Base-by-base conservation (phyloP, 2,797 vertebrate genomes). In the Hemibagrus guttatus region DNA sequence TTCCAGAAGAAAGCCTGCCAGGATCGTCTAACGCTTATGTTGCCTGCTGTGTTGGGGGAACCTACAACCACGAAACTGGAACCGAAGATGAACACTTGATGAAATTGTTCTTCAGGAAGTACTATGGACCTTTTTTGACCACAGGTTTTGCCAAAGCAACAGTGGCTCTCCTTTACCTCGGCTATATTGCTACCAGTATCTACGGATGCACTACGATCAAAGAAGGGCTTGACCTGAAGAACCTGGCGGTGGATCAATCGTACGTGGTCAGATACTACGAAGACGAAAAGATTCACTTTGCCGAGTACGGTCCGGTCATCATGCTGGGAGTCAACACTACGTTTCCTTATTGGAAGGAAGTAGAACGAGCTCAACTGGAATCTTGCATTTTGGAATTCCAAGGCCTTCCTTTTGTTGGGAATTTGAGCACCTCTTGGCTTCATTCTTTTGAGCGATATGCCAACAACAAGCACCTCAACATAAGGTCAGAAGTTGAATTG, bases 191-290 rank as follows among this genome's bases (percentile, higher is more conserved):
- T 78, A 91, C 89, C 87, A 95, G 95, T 52, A 92, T 97, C 89
- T 96, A 94, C 87, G 96, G 94, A 19, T 97, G 95, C 88, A 86
- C 93, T 68, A 92, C 85, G 61, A 88, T 96, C 82, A 92, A 96
- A 89, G 95, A 97, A 89, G 96, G 96, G 87, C 95, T 98, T 0
- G 94, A 98, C 81, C 92, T 96, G 59, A 94, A 92, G 87, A 95
- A 96, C 88, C 92, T 98, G 88, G 96, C 95, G 0, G 92, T 92
- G 26, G 96, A 97, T 12, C 85, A 94, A 88, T 98, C 96, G 31
- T 97, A 97, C 0, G 61, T 97, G 19, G 86, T 90, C 87, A 88
- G 84, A 0, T 97, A 94, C 90, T 97, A 97, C 63, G 85, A 96
- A 17, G 71, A 91, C 1, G 86, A 96, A 11, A 91, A 91, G 0